Evolutionary conservation across 1,140 invertebrate genomes (phyloP).

Genomic region (Eueides isabella): DNA sequence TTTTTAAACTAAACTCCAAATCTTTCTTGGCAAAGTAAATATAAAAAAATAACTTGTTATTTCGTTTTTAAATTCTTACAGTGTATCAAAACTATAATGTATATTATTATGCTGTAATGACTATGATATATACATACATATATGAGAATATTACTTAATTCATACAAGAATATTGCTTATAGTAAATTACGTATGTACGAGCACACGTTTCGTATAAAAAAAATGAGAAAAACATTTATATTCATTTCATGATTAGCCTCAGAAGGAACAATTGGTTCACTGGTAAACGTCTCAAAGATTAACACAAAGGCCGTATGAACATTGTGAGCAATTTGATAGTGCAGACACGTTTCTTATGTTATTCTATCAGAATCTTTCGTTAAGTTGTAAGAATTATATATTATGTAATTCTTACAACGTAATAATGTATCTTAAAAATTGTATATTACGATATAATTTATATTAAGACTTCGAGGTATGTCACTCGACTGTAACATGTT

Average conservation of each 20-base stretch:
- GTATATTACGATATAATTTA: too few relatives aligned
- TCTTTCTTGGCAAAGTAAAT: too few relatives aligned
- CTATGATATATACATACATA: too few relatives aligned
- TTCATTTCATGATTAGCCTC: not conserved
- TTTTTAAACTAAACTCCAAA: too few relatives aligned
- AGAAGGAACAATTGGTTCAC: not conserved
- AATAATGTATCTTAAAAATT: too few relatives aligned
- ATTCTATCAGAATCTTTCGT: not conserved
- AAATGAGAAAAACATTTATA: not conserved
- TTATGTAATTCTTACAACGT: not conserved
- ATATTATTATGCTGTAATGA: too few relatives aligned
- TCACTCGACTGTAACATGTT: not conserved
- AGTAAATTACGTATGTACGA: not conserved
- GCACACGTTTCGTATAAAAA: not conserved
- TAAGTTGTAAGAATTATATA: not conserved
- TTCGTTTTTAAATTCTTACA: too few relatives aligned
- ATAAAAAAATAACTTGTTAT: too few relatives aligned
- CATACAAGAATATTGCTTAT: too few relatives aligned
- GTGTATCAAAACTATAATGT: too few relatives aligned
- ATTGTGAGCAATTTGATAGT: constrained; percentile 5
- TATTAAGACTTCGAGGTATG: not conserved
- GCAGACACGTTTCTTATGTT: not conserved
- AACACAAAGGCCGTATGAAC: not conserved
- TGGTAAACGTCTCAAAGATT: not conserved
- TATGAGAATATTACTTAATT: too few relatives aligned